A percentile compares a stretch with the other conserved stretches of the same genome.
Evolutionary conservation across 2,888 invertebrate species (phyloP).

Genomic region (Campoplex nolae): DNA sequence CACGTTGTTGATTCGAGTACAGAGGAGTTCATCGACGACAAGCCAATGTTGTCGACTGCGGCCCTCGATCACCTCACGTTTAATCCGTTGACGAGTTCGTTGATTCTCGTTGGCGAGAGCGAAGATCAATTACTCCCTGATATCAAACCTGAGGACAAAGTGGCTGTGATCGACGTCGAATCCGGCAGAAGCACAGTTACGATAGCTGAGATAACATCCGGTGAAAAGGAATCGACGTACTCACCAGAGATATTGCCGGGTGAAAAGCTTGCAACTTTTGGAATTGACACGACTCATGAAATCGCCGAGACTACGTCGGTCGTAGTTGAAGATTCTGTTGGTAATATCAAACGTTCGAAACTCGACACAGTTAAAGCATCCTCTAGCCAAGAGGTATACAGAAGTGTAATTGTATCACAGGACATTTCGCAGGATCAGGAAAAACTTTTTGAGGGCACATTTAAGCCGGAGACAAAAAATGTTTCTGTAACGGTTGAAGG

Average conservation of each 20-base stretch:
- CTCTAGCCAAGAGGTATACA: constrained; percentile 73
- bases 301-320: constrained; percentile 85
- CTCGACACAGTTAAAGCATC: constrained; percentile 72
- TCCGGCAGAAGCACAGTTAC: constrained; percentile 85
- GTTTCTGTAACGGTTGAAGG: constrained; percentile 84
- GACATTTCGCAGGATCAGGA: constrained; percentile 80
- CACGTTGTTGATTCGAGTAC: constrained; percentile 82
- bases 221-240: constrained; percentile 85
- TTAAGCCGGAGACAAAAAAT: constrained; percentile 81
- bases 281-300: constrained; percentile 76
- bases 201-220: constrained; percentile 84
- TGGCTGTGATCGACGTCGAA: constrained; percentile 85
- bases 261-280: constrained; percentile 73
- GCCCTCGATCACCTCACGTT: constrained; percentile 82
- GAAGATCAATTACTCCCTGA: constrained; percentile 84
- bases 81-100: constrained; percentile 85
- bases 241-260: constrained; percentile 74
- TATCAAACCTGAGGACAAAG: constrained; percentile 80
- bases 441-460: constrained; percentile 81
- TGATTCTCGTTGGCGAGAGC: constrained; percentile 85
- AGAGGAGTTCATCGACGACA: constrained; percentile 77
- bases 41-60: constrained; percentile 77
- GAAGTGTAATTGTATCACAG: constrained; percentile 79
- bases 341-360: constrained; percentile 69
- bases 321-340: constrained; percentile 79